Base-by-base conservation (phyloP, 2,797 vertebrate species). In the Poeciliopsis turneri region DNA sequence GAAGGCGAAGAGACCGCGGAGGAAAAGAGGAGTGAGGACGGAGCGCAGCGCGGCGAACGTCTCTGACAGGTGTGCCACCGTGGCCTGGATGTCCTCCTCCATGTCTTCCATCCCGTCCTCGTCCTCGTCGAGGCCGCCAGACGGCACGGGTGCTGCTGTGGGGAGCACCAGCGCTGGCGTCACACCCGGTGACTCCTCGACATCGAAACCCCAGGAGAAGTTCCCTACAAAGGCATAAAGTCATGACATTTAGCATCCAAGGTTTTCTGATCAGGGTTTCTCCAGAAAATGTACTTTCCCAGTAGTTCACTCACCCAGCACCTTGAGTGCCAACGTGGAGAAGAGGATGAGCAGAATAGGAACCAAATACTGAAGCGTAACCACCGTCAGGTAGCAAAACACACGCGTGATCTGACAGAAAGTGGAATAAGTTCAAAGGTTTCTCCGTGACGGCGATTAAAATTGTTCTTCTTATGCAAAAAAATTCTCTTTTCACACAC, bases 351-450 rank as follows among this genome's bases (percentile, higher is more conserved):
- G 96, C 51, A 99, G 87, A 78, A 97, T 10, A 0, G 98, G 98
- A 6, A 97, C 92, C 92, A 99, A 87, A 91, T 99, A 99, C 92
- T 99, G 98, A 79, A 99, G 93, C 15, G 96, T 97, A 78, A 99
- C 96, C 46, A 99, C 97, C 0, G 97, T 94, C 87, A 99, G 92
- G 80, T 99, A 99, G 92, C 97, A 98, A 91, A 97, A 99, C 81
- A 99, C 96, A 49, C 97, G 95, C 0, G 96, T 96, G 78, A 99
- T 95, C 98, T 99, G 93, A 0, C n/a, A 64, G 0, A 10, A 39
- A 30, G 2, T 8, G 45, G 16, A 6, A 2, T 13, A 3, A 15
- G 3, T 10, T n/a, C 16, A 10, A 28, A 28, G 39, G 23, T 41
- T 43, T 43, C 66, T 12, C 66, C 0, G 20, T 45, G 30, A 41